These are phyloP conservation scores for Oligia strigilis DNA, from an alignment of 2,888 invertebrate genomes.

Conservation along the genomic window DNA sequence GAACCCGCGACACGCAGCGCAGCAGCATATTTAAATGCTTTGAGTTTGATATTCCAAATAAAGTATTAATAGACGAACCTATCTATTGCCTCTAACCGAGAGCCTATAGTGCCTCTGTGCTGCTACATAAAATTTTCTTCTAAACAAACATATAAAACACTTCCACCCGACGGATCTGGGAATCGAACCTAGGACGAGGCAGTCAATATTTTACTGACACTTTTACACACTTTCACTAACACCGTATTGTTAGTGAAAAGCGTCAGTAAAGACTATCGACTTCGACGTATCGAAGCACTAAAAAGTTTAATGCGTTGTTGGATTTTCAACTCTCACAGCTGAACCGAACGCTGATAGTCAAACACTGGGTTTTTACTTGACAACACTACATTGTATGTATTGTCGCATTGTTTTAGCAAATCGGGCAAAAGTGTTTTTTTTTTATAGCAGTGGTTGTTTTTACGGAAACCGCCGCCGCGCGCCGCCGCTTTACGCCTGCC, in stretches of 20 bases:
- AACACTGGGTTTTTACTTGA: background rate
- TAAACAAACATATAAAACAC: background rate
- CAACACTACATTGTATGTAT: too few species aligned
- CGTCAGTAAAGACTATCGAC: too few species aligned
- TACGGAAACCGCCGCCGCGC: background rate
- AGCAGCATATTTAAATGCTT: too few species aligned
- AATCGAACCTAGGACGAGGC: background rate
- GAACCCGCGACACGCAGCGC: too few species aligned
- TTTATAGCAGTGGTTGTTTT: background rate
- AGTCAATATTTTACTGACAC: constrained; percentile 5
- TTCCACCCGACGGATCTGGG: background rate
- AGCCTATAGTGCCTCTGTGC: background rate
- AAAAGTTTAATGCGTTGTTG: background rate
- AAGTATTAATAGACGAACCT: too few species aligned
- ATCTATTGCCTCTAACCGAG: background rate
- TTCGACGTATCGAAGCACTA: too few species aligned
- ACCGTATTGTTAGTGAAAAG: too few species aligned
- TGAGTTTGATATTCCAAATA: too few species aligned
- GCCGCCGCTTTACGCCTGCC: background rate
- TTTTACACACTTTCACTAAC: too few species aligned
- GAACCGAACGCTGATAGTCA: background rate
- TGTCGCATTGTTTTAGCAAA: background rate
- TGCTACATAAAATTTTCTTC: background rate
- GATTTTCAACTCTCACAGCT: background rate
- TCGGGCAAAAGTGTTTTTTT: background rate